phyloP scores from a whole-genome alignment of 2,797 vertebrate species.

The Triplophysa bombifrons region DNA sequence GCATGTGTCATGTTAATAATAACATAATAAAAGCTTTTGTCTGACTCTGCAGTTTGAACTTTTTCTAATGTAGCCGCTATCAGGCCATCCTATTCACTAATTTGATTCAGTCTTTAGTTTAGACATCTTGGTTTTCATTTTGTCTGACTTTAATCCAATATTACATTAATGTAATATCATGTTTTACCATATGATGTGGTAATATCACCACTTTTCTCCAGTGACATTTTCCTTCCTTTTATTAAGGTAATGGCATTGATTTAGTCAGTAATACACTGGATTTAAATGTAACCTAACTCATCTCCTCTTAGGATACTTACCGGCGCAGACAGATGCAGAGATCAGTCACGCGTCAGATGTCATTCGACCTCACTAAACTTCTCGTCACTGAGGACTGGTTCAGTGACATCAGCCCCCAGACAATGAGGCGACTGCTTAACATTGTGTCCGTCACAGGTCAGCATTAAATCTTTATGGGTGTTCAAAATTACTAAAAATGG shows the following conservation, averaged over 20 bases:
- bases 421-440: slow-evolving; percentile 93
- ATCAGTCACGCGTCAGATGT: slow-evolving; percentile 93
- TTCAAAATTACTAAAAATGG: neutral
- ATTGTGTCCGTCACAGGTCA: slow-evolving; percentile 95
- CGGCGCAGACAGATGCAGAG: slow-evolving; percentile 91
- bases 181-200: slow-evolving; percentile 25
- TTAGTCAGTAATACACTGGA: slow-evolving; percentile 1
- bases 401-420: slow-evolving; percentile 96
- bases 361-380: slow-evolving; percentile 93
- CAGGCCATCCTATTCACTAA: neutral
- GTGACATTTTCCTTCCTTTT: slow-evolving; percentile 16
- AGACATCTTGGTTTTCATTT: neutral
- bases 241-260: slow-evolving; percentile 19
- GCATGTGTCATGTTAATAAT: slow-evolving; percentile 4
- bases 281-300: neutral
- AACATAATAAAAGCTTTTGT: neutral
- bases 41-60: neutral
- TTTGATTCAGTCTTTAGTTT: neutral
- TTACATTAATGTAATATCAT: slow-evolving; percentile 22
- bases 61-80: slow-evolving; percentile 16
- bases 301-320: slow-evolving; percentile 85
- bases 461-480: neutral
- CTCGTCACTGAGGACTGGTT: slow-evolving; percentile 98
- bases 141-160: slow-evolving; percentile 41
- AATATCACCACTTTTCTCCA: slow-evolving; percentile 1